Evolutionary conservation across 1,140 invertebrate genomes (phyloP).

Genomic region (Musca vetustissima): DNA sequence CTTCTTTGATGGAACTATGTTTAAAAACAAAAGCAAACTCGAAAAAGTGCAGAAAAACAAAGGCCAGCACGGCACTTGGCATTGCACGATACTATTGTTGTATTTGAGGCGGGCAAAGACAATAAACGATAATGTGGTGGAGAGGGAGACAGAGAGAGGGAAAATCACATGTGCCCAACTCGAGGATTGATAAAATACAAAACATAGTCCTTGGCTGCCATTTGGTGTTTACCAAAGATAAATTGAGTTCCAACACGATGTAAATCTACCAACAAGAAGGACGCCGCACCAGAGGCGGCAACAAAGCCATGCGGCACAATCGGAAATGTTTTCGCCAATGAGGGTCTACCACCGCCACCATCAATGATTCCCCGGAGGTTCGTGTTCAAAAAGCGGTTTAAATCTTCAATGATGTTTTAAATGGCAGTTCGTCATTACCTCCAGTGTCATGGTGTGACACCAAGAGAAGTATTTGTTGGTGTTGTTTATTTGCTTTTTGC

Average conservation of each 20-base stretch:
- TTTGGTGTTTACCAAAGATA: conserved; percentile 24
- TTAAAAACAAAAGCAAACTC: not conserved
- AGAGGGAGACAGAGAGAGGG: not conserved
- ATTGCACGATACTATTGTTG: too few relatives aligned
- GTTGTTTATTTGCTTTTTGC: not conserved
- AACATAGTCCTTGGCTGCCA: conserved; percentile 8
- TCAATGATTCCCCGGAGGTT: too few relatives aligned
- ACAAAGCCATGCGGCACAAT: too few relatives aligned
- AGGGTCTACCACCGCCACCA: not conserved
- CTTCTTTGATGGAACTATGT: not conserved
- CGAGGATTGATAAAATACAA: conserved; percentile 5
- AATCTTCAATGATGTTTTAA: conserved; percentile 8
- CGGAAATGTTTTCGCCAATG: too few relatives aligned
- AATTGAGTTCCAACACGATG: conserved; percentile 9
- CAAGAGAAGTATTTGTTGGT: not conserved
- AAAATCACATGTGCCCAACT: conserved; percentile 10
- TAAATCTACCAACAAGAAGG: not conserved
- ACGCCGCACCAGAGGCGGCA: too few relatives aligned
- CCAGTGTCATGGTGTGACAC: not conserved
- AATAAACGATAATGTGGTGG: too few relatives aligned
- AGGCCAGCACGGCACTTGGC: not conserved
- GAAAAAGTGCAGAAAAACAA: not conserved
- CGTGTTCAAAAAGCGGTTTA: not conserved
- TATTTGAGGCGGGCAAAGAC: too few relatives aligned
- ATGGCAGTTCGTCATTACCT: conserved; percentile 10